Evolutionary conservation across 2,797 vertebrate species (phyloP).

Genomic region (Anomalospiza imberbis): DNA sequence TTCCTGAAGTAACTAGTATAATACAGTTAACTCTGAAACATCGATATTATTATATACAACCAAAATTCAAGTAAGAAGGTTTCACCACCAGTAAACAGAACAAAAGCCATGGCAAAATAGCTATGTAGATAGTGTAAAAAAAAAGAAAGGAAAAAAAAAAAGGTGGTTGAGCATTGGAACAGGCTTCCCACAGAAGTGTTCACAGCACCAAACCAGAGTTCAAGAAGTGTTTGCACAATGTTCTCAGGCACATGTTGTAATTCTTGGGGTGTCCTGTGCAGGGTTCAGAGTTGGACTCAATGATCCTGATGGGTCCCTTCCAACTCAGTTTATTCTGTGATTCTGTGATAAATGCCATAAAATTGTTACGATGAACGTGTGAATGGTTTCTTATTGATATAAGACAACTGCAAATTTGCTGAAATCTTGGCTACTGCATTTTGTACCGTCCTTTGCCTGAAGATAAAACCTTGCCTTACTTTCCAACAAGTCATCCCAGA

Average conservation of each 20-base stretch:
- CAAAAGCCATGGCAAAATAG: neutral
- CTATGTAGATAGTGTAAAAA: neutral
- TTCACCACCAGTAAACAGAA: neutral
- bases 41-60: neutral
- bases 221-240: neutral
- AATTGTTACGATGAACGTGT: accelerated
- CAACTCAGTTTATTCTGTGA: neutral
- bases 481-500: neutral
- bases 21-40: neutral
- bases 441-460: neutral
- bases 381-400: neutral
- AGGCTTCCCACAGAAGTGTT: neutral
- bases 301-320: neutral
- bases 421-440: neutral
- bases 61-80: neutral
- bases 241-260: neutral
- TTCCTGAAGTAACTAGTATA: neutral
- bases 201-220: neutral
- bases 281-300: neutral
- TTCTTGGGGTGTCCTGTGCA: too few species aligned
- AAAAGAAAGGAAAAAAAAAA: neutral
- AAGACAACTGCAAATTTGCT: neutral
- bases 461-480: neutral
- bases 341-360: neutral
- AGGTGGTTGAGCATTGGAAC: too few species aligned